A percentile compares a stretch with the other conserved stretches of the same genome.
Evolutionary conservation across 1,140 invertebrate species (phyloP).

Genomic region (Anoplolepis gracilipes): DNA sequence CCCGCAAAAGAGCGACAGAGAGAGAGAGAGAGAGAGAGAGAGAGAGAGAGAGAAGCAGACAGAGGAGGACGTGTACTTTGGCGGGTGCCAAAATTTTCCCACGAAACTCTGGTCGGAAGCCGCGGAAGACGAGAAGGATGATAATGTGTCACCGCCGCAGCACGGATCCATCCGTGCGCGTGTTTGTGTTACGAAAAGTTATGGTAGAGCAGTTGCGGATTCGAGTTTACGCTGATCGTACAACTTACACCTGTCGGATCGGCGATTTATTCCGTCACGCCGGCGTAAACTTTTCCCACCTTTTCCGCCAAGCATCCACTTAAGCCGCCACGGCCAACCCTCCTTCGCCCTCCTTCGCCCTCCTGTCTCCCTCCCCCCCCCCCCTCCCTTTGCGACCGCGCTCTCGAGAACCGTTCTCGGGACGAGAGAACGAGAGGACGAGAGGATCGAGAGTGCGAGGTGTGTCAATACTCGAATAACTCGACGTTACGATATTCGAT

Average conservation of each 20-base stretch:
- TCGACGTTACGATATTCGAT: slow-evolving; percentile 43
- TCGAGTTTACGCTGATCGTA: slow-evolving; percentile 59
- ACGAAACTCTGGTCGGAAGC: slow-evolving; percentile 33
- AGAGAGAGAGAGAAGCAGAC: too few relatives aligned
- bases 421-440: too few relatives aligned
- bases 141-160: slow-evolving; percentile 10
- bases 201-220: slow-evolving; percentile 45
- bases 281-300: slow-evolving; percentile 57
- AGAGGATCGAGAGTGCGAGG: slow-evolving; percentile 47
- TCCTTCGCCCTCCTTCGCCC: not conserved
- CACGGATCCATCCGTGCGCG: not conserved
- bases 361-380: too few relatives aligned
- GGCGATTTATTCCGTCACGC: slow-evolving; percentile 74
- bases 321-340: too few relatives aligned
- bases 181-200: slow-evolving; percentile 60
- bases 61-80: not conserved
- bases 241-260: slow-evolving; percentile 72
- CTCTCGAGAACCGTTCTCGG: slow-evolving; percentile 58
- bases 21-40: too few relatives aligned
- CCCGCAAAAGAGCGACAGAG: slow-evolving; percentile 42
- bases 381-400: slow-evolving; percentile 40
- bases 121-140: not conserved
- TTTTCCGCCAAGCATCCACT: slow-evolving; percentile 1
- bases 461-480: slow-evolving; percentile 53
- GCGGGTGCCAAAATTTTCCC: slow-evolving; percentile 26